These are phyloP conservation scores for Dryocosmus kuriphilus DNA, from an alignment of 2,888 invertebrate species.

Conservation along the genomic window DNA sequence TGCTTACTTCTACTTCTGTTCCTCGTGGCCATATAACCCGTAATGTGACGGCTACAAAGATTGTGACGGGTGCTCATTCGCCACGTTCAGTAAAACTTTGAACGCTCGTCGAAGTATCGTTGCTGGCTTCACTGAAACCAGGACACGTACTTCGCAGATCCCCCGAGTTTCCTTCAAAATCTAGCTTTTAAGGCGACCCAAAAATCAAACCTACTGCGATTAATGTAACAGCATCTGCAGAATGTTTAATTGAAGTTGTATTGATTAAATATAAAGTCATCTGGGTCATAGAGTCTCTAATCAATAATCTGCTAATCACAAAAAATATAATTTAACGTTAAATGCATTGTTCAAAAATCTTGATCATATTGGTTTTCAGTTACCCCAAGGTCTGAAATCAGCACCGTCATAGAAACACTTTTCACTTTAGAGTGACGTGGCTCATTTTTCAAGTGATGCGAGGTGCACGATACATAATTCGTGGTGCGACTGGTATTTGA, in stretches of 20 bases:
- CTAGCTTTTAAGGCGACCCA: conserved; percentile 11
- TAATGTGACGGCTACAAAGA: conserved; percentile 35
- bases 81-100: conserved; percentile 33
- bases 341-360: not conserved
- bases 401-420: conserved; percentile 9
- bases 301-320: too few species aligned
- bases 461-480: conserved; percentile 51
- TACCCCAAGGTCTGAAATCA: not conserved
- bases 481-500: conserved; percentile 72
- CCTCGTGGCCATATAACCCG: conserved; percentile 8
- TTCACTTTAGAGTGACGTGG: not conserved
- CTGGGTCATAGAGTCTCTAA: not conserved
- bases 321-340: not conserved
- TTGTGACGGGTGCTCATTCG: conserved; percentile 23
- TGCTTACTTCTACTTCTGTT: conserved; percentile 30
- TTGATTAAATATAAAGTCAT: not conserved
- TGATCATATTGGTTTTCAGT: not conserved
- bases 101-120: not conserved
- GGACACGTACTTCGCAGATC: conserved; percentile 12
- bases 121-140: not conserved
- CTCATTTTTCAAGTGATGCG: conserved; percentile 47
- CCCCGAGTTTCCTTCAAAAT: conserved; percentile 16
- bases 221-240: not conserved
- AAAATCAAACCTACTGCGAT: conserved; percentile 9
- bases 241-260: not conserved